phyloP scores from a whole-genome alignment of 2,888 invertebrate species.

The Malthinus flaveolus region DNA sequence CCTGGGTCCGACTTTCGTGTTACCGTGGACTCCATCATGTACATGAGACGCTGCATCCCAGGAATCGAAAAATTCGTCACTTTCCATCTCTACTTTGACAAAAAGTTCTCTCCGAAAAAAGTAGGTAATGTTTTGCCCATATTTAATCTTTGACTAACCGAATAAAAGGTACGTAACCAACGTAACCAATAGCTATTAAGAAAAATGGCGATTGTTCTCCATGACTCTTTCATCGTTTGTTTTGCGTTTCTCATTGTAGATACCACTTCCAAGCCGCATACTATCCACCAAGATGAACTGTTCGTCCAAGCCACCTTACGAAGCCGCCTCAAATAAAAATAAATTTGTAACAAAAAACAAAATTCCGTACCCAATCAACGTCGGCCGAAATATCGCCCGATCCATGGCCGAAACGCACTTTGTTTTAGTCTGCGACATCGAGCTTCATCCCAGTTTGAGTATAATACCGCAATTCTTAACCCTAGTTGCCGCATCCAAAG shows the following conservation, averaged over 20 bases:
- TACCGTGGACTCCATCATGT: constrained; percentile 75
- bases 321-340: not conserved
- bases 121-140: no score
- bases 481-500: constrained; percentile 11
- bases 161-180: no score
- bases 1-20: constrained; percentile 78
- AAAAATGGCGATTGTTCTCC: no score
- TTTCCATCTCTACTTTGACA: constrained; percentile 82
- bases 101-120: not conserved
- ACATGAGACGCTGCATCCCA: constrained; percentile 72
- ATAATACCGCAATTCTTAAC: constrained; percentile 16
- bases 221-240: no score
- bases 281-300: not conserved
- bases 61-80: constrained; percentile 74
- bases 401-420: constrained; percentile 23
- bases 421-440: constrained; percentile 23
- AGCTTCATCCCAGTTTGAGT: constrained; percentile 25
- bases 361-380: constrained; percentile 12
- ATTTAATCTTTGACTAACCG: no score
- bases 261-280: not conserved
- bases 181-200: no score
- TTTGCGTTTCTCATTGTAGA: no score
- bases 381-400: constrained; percentile 25
- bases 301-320: not conserved
- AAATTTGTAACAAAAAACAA: constrained; percentile 21